Conservation (phyloP, 2,888 invertebrate genomes). For the Phragmatobia fuliginosa region DNA sequence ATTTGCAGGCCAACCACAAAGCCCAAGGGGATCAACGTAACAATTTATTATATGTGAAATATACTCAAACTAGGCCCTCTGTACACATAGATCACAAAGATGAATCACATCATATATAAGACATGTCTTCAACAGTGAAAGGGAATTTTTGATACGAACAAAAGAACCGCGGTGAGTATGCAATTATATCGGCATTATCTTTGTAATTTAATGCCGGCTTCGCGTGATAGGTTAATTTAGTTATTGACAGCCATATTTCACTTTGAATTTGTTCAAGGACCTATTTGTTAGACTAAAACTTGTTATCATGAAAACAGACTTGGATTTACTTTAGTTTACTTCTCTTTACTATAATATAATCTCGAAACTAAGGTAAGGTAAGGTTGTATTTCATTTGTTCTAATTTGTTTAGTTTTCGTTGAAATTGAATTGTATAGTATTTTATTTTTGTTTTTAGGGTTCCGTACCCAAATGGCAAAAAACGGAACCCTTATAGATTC, state of each 20-base stretch:
- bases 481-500: too few species aligned
- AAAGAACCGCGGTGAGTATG: conserved; percentile 33
- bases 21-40: background rate
- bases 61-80: background rate
- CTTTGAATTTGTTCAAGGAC: conserved; percentile 38
- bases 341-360: conserved; percentile 7
- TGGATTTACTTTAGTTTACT: background rate
- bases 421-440: too few species aligned
- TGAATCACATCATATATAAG: conserved; percentile 38
- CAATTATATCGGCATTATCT: conserved; percentile 29
- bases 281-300: conserved; percentile 20
- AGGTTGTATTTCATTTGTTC: too few species aligned
- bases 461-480: too few species aligned
- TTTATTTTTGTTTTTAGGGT: too few species aligned
- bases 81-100: conserved; percentile 10
- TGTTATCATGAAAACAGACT: background rate
- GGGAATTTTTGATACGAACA: conserved; percentile 53
- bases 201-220: conserved; percentile 37
- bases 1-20: too few species aligned
- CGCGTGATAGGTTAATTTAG: conserved; percentile 65
- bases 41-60: background rate
- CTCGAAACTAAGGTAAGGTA: background rate
- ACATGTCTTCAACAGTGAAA: conserved; percentile 54
- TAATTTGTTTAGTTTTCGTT: too few species aligned
- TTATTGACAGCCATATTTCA: conserved; percentile 44